Base-by-base conservation (phyloP, 92 coral and sea anemone species). In the Siderastrea radians region DNA sequence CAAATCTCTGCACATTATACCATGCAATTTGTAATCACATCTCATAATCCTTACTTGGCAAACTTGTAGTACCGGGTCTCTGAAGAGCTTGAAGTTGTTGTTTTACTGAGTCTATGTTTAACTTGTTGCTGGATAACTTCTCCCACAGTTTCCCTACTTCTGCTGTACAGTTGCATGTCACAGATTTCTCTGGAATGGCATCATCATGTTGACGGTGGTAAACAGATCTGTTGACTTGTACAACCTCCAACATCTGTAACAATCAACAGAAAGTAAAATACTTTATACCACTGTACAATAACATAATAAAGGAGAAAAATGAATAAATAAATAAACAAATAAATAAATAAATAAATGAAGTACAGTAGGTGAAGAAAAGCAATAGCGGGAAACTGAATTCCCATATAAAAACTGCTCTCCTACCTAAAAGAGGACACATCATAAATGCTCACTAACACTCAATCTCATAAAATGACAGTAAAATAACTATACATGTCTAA, bases 71-170 rank as follows among this genome's bases (percentile, higher is more conserved):
- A 16, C 38, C n/a, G 1, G 72, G 61, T 15, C 51, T 84, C 26
- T 84, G 80, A 2, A 74, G 12, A 17, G 72, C 45, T 84, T 74
- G 52, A 49, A 84, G 86, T n/a, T 82, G 50, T 74, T 74, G 63
- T 43, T 62, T 16, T 1, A 74, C 63, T 61, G 87, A 61, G 50
- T 84, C 73, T 38, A 74, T 74, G 54, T 51, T 65, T 16, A 62
- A 52, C 52, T 74, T 84, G 73, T 84, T 74, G 47, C 62, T 73
- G 3, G 81, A 84, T 17, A 84, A 38, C 19, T 73, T 63, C 15
- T 74, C 81, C 87, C 81, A 74, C 45, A 83, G 61, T 49, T 73
- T 83, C 50, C 73, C 72, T 49, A 74, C 62, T 72, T 72, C 80
- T 43, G 51, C 61, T 12, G 71, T 50, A 52, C 87, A 84, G 19